These are phyloP conservation scores for Drosophila ficusphila DNA, from an alignment of 1,140 invertebrate genomes.

Conservation along the genomic window DNA sequence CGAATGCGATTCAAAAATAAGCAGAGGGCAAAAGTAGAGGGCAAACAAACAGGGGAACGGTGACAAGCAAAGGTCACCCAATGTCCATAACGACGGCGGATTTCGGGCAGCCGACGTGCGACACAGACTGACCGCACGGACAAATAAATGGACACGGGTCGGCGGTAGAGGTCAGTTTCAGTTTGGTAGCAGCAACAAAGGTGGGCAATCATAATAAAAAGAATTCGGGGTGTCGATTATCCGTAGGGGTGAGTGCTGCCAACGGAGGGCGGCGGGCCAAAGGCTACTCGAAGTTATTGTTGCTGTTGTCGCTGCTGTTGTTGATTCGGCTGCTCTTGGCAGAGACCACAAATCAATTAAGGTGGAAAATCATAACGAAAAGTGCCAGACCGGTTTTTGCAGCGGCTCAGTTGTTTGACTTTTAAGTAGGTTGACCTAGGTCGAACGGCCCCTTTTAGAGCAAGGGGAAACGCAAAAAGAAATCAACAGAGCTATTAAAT, in stretches of 20 bases:
- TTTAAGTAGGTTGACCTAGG: conserved; percentile 60
- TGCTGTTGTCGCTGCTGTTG: conserved; percentile 20
- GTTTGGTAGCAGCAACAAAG: conserved; percentile 33
- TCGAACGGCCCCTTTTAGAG: conserved; percentile 10
- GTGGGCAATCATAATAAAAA: conserved; percentile 50
- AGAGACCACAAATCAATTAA: conserved; percentile 75
- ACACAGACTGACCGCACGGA: conserved; percentile 67
- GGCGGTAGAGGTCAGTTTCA: conserved; percentile 75
- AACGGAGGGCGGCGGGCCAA: conserved; percentile 16
- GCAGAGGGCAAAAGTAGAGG: background rate
- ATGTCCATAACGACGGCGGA: conserved; percentile 69
- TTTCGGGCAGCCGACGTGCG: conserved; percentile 17
- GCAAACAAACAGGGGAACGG: background rate
- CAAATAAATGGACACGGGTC: conserved; percentile 67
- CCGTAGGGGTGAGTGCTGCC: conserved; percentile 25
- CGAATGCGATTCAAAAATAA: conserved; percentile 53
- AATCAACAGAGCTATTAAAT: conserved; percentile 69
- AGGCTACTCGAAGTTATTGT: conserved; percentile 38
- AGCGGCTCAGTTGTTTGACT: conserved; percentile 27
- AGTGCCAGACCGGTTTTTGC: conserved; percentile 26
- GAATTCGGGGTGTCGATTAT: conserved; percentile 50
- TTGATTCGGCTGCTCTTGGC: conserved; percentile 36
- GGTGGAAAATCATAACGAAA: conserved; percentile 42
- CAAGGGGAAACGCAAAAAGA: background rate
- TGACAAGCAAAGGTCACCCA: conserved; percentile 76